Evolutionary conservation across 2,888 invertebrate genomes (phyloP).

Genomic region (Calameuta filiformis): DNA sequence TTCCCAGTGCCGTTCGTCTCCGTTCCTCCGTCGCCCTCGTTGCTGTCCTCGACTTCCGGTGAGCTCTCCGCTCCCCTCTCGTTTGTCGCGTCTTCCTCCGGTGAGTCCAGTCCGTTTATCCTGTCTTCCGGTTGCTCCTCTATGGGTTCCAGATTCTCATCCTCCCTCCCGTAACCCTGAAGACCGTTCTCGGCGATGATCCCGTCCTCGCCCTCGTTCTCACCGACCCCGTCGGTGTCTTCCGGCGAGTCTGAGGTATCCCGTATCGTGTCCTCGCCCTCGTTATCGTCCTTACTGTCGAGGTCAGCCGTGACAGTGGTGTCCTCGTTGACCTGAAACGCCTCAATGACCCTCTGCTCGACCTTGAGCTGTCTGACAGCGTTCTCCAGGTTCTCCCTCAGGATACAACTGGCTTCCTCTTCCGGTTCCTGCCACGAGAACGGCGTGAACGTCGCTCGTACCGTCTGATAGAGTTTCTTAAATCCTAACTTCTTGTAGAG

Average conservation of each 20-base stretch:
- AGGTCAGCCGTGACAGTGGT: constrained; percentile 27
- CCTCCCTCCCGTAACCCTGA: constrained; percentile 26
- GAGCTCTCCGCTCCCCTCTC: constrained; percentile 19
- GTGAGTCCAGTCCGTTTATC: constrained; percentile 22
- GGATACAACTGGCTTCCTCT: constrained; percentile 37
- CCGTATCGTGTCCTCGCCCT: constrained; percentile 41
- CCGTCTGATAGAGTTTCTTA: constrained; percentile 82
- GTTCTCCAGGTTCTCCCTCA: constrained; percentile 52
- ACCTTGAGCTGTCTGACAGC: constrained; percentile 48
- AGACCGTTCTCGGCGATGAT: constrained; percentile 23
- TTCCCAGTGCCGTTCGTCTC: constrained; percentile 22
- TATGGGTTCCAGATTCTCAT: constrained; percentile 35
- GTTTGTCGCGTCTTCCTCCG: neutral
- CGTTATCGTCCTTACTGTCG: constrained; percentile 33
- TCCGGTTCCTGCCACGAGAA: constrained; percentile 55
- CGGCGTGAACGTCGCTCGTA: constrained; percentile 81
- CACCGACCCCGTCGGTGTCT: neutral
- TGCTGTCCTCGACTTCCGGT: constrained; percentile 25
- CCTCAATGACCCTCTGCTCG: constrained; percentile 48
- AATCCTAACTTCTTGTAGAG: constrained; percentile 87
- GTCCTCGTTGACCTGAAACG: constrained; percentile 39
- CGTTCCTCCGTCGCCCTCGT: constrained; percentile 35
- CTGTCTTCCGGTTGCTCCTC: constrained; percentile 41
- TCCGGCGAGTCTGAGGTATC: constrained; percentile 30
- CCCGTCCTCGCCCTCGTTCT: constrained; percentile 18